phyloP scores from a whole-genome alignment of 92 coral and sea anemone genomes.

The Epizoanthus illoricatus region DNA sequence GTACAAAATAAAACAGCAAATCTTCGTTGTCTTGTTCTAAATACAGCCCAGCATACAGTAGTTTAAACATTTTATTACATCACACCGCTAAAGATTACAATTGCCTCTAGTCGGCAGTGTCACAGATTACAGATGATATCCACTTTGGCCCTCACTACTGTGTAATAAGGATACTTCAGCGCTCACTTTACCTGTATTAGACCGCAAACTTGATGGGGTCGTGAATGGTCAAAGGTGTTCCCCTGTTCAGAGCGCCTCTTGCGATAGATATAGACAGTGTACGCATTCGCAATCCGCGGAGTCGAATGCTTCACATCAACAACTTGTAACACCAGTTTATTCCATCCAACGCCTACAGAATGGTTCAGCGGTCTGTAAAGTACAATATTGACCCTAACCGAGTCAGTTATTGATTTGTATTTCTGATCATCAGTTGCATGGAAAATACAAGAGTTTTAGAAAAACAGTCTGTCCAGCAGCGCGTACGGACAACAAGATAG shows the following conservation, averaged over 20 bases:
- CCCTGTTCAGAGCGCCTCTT: conserved; percentile 51
- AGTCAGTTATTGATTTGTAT: neutral
- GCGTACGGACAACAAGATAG: no score
- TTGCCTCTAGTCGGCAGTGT: neutral
- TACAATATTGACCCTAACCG: neutral
- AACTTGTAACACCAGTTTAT: conserved; percentile 59
- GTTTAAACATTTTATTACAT: no score
- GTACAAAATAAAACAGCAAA: no score
- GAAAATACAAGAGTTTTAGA: neutral
- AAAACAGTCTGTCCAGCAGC: neutral
- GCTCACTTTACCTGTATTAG: conserved; percentile 58
- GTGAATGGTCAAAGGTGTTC: conserved; percentile 33
- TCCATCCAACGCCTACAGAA: conserved; percentile 89
- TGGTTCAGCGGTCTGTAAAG: conserved; percentile 57
- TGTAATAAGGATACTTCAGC: neutral
- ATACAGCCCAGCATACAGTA: no score
- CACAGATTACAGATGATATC: neutral
- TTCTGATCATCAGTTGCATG: neutral
- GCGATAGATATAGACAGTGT: conserved; percentile 67
- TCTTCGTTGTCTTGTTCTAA: no score
- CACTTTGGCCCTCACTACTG: no score
- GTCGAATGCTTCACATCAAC: conserved; percentile 43
- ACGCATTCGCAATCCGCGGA: conserved; percentile 37
- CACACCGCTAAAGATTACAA: no score
- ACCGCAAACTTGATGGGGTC: conserved; percentile 61